A percentile compares a stretch with the other conserved stretches of the same genome.
phyloP scores from a whole-genome alignment of 2,113 vertebrate genomes.

The Leiothrix lutea region DNA sequence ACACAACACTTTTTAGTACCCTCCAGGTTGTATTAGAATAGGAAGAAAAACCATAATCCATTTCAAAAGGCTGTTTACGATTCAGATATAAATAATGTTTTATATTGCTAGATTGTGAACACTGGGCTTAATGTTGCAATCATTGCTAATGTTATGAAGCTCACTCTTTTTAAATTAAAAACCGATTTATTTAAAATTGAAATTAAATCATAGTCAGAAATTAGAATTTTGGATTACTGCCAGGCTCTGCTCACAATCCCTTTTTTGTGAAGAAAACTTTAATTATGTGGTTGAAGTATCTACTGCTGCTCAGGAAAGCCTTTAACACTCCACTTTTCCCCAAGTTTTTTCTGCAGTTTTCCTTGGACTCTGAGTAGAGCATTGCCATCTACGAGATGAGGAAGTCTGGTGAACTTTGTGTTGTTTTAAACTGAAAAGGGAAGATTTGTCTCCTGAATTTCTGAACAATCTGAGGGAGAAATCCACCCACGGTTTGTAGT shows the following conservation, averaged over 20 bases:
- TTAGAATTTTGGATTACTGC: constrained; percentile 96
- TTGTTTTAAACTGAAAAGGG: not conserved
- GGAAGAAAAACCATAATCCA: constrained; percentile 86
- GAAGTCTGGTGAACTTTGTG: constrained; percentile 14
- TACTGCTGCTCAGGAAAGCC: constrained; percentile 66
- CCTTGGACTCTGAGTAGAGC: not conserved
- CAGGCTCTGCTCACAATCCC: constrained; percentile 82
- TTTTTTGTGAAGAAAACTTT: constrained; percentile 85
- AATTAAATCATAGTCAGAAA: constrained; percentile 98
- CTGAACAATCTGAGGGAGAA: not conserved
- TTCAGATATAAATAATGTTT: constrained; percentile 87
- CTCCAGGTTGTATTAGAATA: constrained; percentile 91
- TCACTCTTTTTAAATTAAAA: constrained; percentile 99
- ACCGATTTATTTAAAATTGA: constrained; percentile 98
- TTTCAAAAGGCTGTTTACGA: constrained; percentile 91
- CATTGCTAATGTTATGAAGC: constrained; percentile 87
- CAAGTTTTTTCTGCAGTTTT: constrained; percentile 25
- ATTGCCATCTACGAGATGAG: not conserved
- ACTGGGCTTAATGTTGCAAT: constrained; percentile 90
- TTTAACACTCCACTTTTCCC: constrained; percentile 32
- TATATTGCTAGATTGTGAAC: constrained; percentile 89
- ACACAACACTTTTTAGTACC: constrained; percentile 92
- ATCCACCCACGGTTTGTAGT: not conserved
- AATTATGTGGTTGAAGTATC: constrained; percentile 84
- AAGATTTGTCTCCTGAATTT: not conserved